A percentile compares a stretch with the other conserved stretches of the same genome.
phyloP scores from a whole-genome alignment of 1,140 invertebrate species.

The Papilio polytes region DNA sequence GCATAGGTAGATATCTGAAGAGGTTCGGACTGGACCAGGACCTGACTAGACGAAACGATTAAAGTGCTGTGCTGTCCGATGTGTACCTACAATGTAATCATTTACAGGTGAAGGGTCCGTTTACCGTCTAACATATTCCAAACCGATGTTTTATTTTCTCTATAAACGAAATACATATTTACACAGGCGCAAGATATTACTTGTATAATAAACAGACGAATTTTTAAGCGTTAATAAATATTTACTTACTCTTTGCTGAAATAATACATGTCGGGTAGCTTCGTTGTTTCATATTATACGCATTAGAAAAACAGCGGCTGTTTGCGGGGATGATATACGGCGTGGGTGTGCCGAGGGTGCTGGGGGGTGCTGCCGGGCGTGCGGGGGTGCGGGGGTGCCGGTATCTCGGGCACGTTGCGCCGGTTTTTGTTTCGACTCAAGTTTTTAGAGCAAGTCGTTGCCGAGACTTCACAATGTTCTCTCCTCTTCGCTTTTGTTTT shows the following conservation, averaged over 20 bases:
- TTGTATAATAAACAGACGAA: conserved; percentile 6
- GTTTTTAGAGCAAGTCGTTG: conserved; percentile 28
- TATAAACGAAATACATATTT: not conserved
- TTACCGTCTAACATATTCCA: not conserved
- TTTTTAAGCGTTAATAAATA: conserved; percentile 24
- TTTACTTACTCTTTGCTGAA: conserved; percentile 12
- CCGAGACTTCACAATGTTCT: conserved; percentile 30
- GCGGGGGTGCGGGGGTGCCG: not conserved
- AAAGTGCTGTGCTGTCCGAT: not conserved
- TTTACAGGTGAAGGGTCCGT: not conserved
- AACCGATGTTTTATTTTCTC: not conserved
- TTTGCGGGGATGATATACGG: conserved; percentile 23
- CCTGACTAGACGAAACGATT: not conserved
- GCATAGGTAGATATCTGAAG: not conserved
- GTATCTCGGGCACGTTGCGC: conserved; percentile 33
- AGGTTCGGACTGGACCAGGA: not conserved
- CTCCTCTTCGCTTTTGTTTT: not conserved
- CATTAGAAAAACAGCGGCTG: conserved; percentile 24
- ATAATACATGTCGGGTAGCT: conserved; percentile 8
- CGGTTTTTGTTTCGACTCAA: conserved; percentile 19
- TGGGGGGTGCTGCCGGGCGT: not conserved
- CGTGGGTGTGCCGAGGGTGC: not conserved
- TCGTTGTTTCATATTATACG: conserved; percentile 28
- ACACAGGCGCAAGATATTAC: not conserved
- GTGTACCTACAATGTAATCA: not conserved